Percentiles rank a stretch among this genome's conserved stretches.
phyloP scores from a whole-genome alignment of 2,888 invertebrate genomes.

The Chymomyza procnemis region DNA sequence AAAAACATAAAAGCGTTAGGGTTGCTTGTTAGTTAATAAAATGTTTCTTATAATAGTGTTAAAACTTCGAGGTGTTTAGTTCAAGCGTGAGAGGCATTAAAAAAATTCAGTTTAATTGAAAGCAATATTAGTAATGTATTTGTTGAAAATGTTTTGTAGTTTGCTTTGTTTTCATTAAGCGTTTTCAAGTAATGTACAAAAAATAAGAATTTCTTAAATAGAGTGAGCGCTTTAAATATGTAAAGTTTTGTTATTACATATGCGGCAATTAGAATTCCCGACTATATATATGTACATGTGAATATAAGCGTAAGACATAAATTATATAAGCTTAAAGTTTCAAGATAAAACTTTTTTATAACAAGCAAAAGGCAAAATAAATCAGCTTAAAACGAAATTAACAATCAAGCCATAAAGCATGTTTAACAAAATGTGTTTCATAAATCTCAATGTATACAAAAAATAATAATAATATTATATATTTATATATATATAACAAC shows the following conservation, averaged over 20 bases:
- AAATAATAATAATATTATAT: too few species aligned
- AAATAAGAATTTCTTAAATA: constrained; percentile 43
- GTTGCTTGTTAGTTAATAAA: too few species aligned
- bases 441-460: constrained; percentile 3
- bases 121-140: background rate
- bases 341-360: constrained; percentile 32
- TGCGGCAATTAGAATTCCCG: background rate
- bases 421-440: background rate
- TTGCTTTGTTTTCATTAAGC: constrained; percentile 6
- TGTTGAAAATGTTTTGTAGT: background rate
- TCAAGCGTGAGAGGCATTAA: background rate
- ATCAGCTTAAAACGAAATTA: constrained; percentile 13
- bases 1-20: too few species aligned
- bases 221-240: constrained; percentile 53
- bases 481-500: background rate
- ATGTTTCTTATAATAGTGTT: background rate
- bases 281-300: constrained; percentile 46
- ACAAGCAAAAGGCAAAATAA: constrained; percentile 27
- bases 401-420: background rate
- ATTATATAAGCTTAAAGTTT: constrained; percentile 41
- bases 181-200: constrained; percentile 36
- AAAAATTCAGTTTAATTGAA: background rate
- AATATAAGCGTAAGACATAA: constrained; percentile 52
- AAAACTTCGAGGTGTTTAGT: background rate
- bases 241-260: constrained; percentile 49